A percentile compares a stretch with the other conserved stretches of the same genome.
Conservation (phyloP, 2,113 vertebrate species). For the Cinclus cinclus region DNA sequence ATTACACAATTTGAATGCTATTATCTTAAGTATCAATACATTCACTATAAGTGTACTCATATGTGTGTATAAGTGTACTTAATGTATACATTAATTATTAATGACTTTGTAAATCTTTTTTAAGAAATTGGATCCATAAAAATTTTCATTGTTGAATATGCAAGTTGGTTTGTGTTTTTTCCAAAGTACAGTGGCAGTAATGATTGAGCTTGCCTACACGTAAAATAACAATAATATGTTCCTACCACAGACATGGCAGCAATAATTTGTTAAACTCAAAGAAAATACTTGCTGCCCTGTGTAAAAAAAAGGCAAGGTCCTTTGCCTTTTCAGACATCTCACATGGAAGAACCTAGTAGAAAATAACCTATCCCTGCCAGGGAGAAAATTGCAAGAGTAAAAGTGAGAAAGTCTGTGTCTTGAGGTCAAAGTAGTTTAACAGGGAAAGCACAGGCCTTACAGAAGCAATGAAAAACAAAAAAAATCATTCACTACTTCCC, state of each 20-base stretch:
- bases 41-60: not conserved
- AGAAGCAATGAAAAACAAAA: not conserved
- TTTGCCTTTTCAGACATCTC: slow-evolving; percentile 23
- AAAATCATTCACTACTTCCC: not conserved
- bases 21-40: not conserved
- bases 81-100: not conserved
- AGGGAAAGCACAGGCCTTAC: not conserved
- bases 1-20: not conserved
- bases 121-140: not conserved
- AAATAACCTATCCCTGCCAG: not conserved
- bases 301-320: not conserved
- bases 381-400: not conserved
- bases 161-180: not conserved
- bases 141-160: not conserved
- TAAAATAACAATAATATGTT: not conserved
- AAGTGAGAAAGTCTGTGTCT: not conserved
- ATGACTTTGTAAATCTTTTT: not conserved
- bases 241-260: not conserved
- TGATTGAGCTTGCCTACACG: not conserved
- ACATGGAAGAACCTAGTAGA: not conserved
- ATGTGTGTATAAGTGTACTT: not conserved
- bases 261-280: slow-evolving; percentile 15
- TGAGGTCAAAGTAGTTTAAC: not conserved
- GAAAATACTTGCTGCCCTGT: not conserved
- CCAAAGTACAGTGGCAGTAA: not conserved